Conservation (phyloP, 2,113 vertebrate species). For the Hiodon alosoides region DNA sequence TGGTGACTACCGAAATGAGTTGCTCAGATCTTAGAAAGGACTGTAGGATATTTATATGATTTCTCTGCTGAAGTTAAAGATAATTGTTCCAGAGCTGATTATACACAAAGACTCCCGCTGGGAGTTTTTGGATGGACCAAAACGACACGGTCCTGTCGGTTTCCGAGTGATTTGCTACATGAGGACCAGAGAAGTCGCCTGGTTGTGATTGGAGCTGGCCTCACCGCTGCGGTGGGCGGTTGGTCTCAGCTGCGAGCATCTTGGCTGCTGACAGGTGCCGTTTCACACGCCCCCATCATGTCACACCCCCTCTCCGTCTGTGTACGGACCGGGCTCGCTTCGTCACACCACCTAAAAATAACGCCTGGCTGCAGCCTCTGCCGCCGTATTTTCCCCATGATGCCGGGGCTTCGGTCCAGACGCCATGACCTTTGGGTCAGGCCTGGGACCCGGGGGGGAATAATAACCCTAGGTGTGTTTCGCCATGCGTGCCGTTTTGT, state of each 20-base stretch:
- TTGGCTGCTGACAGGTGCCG: neutral
- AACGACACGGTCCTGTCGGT: neutral
- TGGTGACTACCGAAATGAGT: too few relatives aligned
- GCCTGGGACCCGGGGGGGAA: too few relatives aligned
- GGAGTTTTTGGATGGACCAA: too few relatives aligned
- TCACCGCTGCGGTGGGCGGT: neutral
- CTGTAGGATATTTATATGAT: too few relatives aligned
- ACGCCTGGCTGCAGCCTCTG: neutral
- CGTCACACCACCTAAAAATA: neutral
- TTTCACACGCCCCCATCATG: slow-evolving; percentile 4
- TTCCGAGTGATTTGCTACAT: neutral
- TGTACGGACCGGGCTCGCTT: neutral
- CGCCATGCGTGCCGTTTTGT: too few relatives aligned
- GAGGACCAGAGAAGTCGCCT: neutral
- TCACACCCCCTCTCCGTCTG: neutral
- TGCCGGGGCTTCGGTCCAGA: neutral
- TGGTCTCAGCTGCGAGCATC: neutral
- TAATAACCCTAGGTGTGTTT: too few relatives aligned
- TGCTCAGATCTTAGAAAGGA: too few relatives aligned
- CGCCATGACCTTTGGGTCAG: too few relatives aligned
- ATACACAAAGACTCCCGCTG: too few relatives aligned
- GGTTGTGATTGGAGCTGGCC: too few relatives aligned
- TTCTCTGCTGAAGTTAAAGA: too few relatives aligned
- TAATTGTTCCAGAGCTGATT: too few relatives aligned
- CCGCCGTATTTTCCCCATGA: neutral